Conservation (phyloP, 2,888 invertebrate species). For the Tetramorium bicarinatum region DNA sequence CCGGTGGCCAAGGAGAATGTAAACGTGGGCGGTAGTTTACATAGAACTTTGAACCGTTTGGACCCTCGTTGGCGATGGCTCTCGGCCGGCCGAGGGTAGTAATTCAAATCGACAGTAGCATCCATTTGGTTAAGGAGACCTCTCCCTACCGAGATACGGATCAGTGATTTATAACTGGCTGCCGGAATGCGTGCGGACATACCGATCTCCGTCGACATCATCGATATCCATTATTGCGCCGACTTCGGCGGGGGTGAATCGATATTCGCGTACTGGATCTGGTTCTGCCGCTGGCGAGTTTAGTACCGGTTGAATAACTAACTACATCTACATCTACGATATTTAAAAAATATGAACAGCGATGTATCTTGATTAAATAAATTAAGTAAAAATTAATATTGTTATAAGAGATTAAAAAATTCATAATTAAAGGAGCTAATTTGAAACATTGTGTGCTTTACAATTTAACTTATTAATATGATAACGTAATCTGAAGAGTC, state of each 20-base stretch:
- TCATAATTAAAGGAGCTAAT: not conserved
- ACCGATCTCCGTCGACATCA: constrained; percentile 75
- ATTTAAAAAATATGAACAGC: not conserved
- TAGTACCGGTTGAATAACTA: not conserved
- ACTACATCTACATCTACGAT: not conserved
- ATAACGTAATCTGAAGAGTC: not conserved
- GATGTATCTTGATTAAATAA: not conserved
- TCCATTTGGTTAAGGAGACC: constrained; percentile 78
- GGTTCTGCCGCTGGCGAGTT: not conserved
- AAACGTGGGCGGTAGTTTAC: constrained; percentile 80
- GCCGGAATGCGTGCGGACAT: constrained; percentile 80
- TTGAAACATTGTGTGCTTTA: not conserved
- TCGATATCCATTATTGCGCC: constrained; percentile 76
- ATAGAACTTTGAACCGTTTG: constrained; percentile 78
- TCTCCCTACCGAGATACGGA: constrained; percentile 75
- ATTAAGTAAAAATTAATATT: not conserved
- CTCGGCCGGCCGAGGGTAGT: constrained; percentile 74
- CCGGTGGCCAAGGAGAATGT: constrained; percentile 66
- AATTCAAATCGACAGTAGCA: constrained; percentile 82
- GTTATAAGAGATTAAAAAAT: not conserved
- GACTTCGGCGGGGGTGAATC: constrained; percentile 48
- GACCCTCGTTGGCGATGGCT: constrained; percentile 74
- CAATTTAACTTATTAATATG: not conserved
- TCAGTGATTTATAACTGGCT: constrained; percentile 81
- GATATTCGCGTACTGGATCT: constrained; percentile 49